These are phyloP conservation scores for Zaprionus davidi DNA, from an alignment of 1,140 invertebrate species.

Conservation along the genomic window DNA sequence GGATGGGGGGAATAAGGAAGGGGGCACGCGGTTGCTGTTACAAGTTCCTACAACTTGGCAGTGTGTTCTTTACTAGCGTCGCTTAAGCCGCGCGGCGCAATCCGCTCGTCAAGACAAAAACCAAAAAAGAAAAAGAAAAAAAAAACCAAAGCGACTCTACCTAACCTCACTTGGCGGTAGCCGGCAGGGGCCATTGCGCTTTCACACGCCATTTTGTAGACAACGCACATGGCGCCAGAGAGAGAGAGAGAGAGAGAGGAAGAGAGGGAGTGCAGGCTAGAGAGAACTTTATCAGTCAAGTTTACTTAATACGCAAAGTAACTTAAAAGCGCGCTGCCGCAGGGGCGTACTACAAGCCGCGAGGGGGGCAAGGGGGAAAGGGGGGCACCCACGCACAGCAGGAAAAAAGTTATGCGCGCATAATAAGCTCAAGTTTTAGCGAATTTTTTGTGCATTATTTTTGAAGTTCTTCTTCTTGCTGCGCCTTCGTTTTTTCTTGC, in stretches of 20 bases:
- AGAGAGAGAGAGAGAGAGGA: not conserved
- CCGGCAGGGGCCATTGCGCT: constrained; percentile 20
- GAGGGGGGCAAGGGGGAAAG: not conserved
- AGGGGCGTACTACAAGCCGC: not conserved
- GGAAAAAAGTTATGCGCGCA: constrained; percentile 73
- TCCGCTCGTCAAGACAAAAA: constrained; percentile 21
- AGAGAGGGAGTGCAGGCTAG: too few relatives aligned
- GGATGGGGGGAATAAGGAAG: not conserved
- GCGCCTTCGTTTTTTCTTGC: constrained; percentile 2
- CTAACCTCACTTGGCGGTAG: constrained; percentile 11
- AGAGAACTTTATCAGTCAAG: constrained; percentile 76
- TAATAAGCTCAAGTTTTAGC: constrained; percentile 76
- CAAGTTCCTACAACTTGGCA: constrained; percentile 39
- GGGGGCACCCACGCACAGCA: constrained; percentile 8
- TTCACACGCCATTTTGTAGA: constrained; percentile 47
- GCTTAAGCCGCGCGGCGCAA: constrained; percentile 39
- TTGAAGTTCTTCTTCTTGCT: not conserved
- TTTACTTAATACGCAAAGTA: constrained; percentile 83
- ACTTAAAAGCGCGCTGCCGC: constrained; percentile 58
- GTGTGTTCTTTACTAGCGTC: not conserved
- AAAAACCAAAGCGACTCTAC: too few relatives aligned
- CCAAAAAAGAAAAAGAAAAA: not conserved
- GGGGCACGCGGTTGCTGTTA: constrained; percentile 24
- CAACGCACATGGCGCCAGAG: constrained; percentile 35
- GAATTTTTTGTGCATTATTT: constrained; percentile 31